phyloP scores from a whole-genome alignment of 2,797 vertebrate genomes.

The Betta splendens region DNA sequence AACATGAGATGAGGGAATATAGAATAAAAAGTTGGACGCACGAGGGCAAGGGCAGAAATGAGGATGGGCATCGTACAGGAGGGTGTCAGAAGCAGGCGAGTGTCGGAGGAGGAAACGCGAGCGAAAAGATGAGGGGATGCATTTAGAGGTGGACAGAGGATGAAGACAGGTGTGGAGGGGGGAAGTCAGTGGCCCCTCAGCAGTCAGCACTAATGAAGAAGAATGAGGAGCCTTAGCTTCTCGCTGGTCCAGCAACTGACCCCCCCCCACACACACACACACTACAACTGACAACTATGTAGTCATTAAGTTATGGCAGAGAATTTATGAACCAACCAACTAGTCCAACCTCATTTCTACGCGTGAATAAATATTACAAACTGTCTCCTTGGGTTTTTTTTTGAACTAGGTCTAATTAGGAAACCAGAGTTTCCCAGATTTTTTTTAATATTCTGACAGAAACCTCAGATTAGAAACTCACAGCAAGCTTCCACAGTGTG shows the following conservation, averaged over 20 bases:
- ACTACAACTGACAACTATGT: slow-evolving; percentile 15
- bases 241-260: slow-evolving; percentile 56
- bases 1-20: slow-evolving; percentile 5
- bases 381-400: slow-evolving; percentile 40
- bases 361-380: slow-evolving; percentile 47
- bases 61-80: neutral
- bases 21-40: neutral
- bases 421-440: slow-evolving; percentile 33
- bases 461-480: slow-evolving; percentile 34
- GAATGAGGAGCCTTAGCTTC: slow-evolving; percentile 65
- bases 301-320: slow-evolving; percentile 37
- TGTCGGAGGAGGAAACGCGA: neutral
- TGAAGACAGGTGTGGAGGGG: slow-evolving; percentile 30
- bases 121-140: neutral
- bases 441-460: slow-evolving; percentile 44
- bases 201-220: slow-evolving; percentile 75
- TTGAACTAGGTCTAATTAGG: slow-evolving; percentile 61
- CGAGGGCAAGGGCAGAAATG: slow-evolving; percentile 4
- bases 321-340: slow-evolving; percentile 31
- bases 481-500: slow-evolving; percentile 36
- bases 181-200: slow-evolving; percentile 46
- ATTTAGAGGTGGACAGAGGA: slow-evolving; percentile 40
- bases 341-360: slow-evolving; percentile 26
- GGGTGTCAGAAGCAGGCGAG: slow-evolving; percentile 4
- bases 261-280: slow-evolving; percentile 16